phyloP scores from a whole-genome alignment of 2,888 invertebrate species.

The Herminia tarsipennalis region DNA sequence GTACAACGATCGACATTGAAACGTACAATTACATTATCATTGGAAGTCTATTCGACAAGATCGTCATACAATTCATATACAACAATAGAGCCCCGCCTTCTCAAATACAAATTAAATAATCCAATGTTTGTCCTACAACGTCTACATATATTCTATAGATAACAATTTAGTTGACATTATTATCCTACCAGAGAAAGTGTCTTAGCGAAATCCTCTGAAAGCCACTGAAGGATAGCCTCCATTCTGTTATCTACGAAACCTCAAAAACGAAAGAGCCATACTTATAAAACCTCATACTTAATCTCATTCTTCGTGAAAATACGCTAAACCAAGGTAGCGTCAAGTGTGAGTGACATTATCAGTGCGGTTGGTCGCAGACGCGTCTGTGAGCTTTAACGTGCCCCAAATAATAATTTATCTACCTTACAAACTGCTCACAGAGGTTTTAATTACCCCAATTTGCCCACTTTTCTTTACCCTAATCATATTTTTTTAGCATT shows the following conservation, averaged over 20 bases:
- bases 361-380: conserved; percentile 54
- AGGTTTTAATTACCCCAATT: conserved; percentile 70
- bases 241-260: conserved; percentile 39
- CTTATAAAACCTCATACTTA: conserved; percentile 57
- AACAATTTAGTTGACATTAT: conserved; percentile 15
- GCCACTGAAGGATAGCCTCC: conserved; percentile 29
- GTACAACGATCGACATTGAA: too few relatives aligned
- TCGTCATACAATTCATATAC: too few relatives aligned
- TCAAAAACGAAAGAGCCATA: conserved; percentile 38
- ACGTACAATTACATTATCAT: too few relatives aligned
- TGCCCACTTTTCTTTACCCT: conserved; percentile 37
- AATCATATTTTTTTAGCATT: conserved; percentile 23
- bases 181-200: conserved; percentile 22
- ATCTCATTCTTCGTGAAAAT: conserved; percentile 58
- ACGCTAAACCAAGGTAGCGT: conserved; percentile 58
- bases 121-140: too few relatives aligned
- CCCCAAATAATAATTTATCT: conserved; percentile 68
- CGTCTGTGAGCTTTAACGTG: conserved; percentile 45
- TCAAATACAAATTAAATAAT: too few relatives aligned
- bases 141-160: not conserved
- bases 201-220: conserved; percentile 30
- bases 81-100: too few relatives aligned
- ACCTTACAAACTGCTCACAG: conserved; percentile 53
- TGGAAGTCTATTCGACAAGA: too few relatives aligned
- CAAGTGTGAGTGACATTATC: conserved; percentile 79